phyloP scores from a whole-genome alignment of 2,888 invertebrate genomes.

The Leptothorax acervorum region DNA sequence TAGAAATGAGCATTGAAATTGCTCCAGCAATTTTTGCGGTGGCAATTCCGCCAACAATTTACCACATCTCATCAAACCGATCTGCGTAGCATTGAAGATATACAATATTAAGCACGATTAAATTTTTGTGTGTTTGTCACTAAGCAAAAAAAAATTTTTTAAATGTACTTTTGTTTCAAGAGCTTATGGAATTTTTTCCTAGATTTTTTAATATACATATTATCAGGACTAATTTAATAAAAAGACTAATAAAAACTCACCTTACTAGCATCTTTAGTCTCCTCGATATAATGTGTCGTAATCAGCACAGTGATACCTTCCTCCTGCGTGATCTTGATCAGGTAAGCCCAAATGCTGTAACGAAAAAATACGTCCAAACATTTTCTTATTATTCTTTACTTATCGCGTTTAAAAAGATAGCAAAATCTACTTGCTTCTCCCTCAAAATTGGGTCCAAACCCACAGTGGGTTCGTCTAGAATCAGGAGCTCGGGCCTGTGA shows the following conservation, averaged over 20 bases:
- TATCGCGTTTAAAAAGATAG: not conserved
- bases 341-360: conserved; percentile 94
- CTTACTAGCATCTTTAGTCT: conserved; percentile 93
- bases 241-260: conserved; percentile 86
- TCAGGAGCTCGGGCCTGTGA: conserved; percentile 95
- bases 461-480: conserved; percentile 97
- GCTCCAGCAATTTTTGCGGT: conserved; percentile 90
- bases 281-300: conserved; percentile 98
- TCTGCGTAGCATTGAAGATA: conserved; percentile 86
- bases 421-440: conserved; percentile 88
- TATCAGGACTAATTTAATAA: not conserved
- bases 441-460: conserved; percentile 96
- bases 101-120: not conserved
- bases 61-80: conserved; percentile 96
- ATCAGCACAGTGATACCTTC: conserved; percentile 94
- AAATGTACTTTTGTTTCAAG: not conserved
- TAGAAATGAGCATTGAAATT: conserved; percentile 90
- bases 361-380: not conserved
- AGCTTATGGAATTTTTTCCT: not conserved
- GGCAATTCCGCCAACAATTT: conserved; percentile 94
- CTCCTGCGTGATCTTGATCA: conserved; percentile 90
- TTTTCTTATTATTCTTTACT: not conserved
- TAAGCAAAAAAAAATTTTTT: not conserved
- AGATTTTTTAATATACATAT: not conserved
- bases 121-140: not conserved